phyloP scores from a whole-genome alignment of 2,113 vertebrate genomes.

The Upupa epops region DNA sequence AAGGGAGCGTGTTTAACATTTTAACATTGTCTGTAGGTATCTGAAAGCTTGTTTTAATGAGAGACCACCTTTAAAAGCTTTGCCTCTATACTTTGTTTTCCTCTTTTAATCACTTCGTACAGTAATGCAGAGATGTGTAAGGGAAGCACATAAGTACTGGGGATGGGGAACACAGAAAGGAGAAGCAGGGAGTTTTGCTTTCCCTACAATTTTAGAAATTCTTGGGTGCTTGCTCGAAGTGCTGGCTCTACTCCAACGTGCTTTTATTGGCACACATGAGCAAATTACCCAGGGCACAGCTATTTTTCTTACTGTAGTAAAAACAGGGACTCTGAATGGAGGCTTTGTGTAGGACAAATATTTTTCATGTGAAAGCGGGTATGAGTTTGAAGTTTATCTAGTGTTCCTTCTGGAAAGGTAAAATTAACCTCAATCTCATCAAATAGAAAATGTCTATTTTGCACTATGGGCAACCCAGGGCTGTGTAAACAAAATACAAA shows the following conservation, averaged over 20 bases:
- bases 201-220: conserved; percentile 11
- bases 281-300: conserved; percentile 51
- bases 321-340: conserved; percentile 57
- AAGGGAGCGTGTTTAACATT: background rate
- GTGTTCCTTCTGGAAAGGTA: background rate
- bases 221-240: conserved; percentile 33
- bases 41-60: background rate
- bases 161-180: background rate
- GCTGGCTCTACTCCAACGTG: conserved; percentile 44
- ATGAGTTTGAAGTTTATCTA: conserved; percentile 25
- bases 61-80: background rate
- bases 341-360: conserved; percentile 54
- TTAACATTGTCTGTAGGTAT: background rate
- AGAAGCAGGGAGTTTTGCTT: background rate
- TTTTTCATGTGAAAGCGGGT: conserved; percentile 40
- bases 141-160: background rate
- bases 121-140: background rate
- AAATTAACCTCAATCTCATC: background rate
- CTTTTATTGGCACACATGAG: conserved; percentile 57
- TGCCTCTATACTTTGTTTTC: background rate
- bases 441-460: background rate
- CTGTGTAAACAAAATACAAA: background rate
- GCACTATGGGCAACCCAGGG: background rate
- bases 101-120: background rate
- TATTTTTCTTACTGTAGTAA: conserved; percentile 62